Percentiles rank a stretch among this genome's conserved stretches.
Conservation (phyloP, 2,113 vertebrate genomes). For the Mormyrus lacerda region DNA sequence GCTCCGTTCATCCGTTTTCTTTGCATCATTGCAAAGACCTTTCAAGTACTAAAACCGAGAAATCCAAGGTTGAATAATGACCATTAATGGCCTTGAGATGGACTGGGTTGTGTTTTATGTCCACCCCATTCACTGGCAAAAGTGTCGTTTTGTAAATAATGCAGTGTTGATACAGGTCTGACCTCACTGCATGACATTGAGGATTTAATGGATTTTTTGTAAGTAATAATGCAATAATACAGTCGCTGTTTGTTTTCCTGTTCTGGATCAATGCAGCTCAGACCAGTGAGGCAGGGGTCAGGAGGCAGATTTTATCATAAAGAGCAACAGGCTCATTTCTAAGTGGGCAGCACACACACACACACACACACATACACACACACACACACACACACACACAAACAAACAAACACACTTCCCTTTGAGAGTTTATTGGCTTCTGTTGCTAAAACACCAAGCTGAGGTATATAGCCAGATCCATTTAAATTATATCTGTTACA, state of each 20-base stretch:
- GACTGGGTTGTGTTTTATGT: neutral
- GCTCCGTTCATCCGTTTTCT: neutral
- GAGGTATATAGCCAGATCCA: neutral
- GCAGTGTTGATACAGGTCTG: neutral
- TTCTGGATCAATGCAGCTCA: neutral
- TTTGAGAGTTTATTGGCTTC: neutral
- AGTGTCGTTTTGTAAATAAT: slow-evolving; percentile 1
- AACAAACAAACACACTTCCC: neutral
- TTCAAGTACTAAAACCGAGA: neutral
- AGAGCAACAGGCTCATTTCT: neutral
- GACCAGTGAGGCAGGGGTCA: neutral
- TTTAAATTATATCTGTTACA: neutral
- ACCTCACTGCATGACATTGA: neutral
- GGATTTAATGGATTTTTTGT: neutral
- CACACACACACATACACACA: neutral
- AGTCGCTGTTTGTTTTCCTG: neutral
- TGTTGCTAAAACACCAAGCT: neutral
- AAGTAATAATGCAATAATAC: neutral
- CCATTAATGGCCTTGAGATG: slow-evolving; percentile 3
- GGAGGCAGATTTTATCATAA: neutral
- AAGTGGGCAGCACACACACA: neutral
- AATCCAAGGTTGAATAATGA: slow-evolving; percentile 1
- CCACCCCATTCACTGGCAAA: neutral
- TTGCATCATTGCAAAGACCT: neutral
- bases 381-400: neutral